Conservation (phyloP, 2,888 invertebrate species). For the Drosophila ezoana region DNA sequence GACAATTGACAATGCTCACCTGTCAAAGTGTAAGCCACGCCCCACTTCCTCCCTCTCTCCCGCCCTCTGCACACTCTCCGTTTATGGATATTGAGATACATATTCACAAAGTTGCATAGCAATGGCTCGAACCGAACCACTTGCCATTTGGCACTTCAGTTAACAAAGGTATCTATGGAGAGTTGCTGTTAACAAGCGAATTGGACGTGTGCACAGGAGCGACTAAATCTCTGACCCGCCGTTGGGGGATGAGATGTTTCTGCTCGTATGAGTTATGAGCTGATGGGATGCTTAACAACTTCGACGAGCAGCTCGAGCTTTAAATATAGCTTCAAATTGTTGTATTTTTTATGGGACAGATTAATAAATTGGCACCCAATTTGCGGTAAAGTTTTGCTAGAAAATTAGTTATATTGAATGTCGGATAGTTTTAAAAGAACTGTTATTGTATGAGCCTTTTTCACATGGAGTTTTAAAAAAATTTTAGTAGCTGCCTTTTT, state of each 20-base stretch:
- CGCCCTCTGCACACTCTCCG: neutral
- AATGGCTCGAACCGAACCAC: constrained; percentile 32
- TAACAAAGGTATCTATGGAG: constrained; percentile 55
- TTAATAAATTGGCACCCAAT: no score
- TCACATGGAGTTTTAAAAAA: no score
- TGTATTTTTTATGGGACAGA: no score
- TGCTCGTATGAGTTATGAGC: neutral
- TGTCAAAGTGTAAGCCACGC: constrained; percentile 49
- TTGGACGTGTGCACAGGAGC: constrained; percentile 31
- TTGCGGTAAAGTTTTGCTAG: no score
- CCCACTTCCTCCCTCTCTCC: neutral
- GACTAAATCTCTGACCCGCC: neutral
- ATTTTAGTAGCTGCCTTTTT: no score
- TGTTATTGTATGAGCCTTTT: no score
- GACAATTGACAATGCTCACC: constrained; percentile 75
- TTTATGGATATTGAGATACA: constrained; percentile 43
- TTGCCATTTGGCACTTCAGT: constrained; percentile 60
- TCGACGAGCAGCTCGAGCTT: no score
- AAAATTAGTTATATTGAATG: no score
- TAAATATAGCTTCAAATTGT: neutral
- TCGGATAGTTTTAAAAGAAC: no score
- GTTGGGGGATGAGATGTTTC: neutral
- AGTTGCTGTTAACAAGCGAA: constrained; percentile 50
- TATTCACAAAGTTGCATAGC: constrained; percentile 31
- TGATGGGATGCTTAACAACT: no score